A percentile compares a stretch with the other conserved stretches of the same genome.
These are phyloP conservation scores for Cephus rjabovi DNA, from an alignment of 2,888 invertebrate genomes.

Conservation along the genomic window DNA sequence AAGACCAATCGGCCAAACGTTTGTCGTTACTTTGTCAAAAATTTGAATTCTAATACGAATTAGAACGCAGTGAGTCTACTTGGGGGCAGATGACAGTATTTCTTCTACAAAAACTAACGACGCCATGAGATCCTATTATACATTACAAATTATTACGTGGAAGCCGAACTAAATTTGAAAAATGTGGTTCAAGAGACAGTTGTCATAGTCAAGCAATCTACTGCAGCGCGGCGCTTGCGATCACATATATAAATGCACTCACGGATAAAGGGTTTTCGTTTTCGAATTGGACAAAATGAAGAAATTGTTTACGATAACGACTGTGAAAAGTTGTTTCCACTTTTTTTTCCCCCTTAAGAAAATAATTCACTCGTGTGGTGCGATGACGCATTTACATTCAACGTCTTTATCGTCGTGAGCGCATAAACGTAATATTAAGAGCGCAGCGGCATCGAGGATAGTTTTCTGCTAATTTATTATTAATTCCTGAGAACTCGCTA, in stretches of 20 bases:
- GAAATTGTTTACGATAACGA: not conserved
- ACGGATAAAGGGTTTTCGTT: conserved; percentile 20
- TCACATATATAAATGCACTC: conserved; percentile 30
- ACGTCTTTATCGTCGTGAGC: conserved; percentile 17
- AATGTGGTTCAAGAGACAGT: conserved; percentile 4
- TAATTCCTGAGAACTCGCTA: conserved; percentile 56
- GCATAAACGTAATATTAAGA: conserved; percentile 27
- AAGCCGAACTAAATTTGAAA: not conserved
- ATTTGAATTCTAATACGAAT: not conserved
- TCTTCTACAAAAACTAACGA: too few species aligned
- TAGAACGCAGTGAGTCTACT: not conserved
- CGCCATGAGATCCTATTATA: too few species aligned
- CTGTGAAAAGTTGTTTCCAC: not conserved
- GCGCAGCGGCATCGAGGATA: conserved; percentile 43
- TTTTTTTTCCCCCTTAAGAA: too few species aligned
- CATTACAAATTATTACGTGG: not conserved
- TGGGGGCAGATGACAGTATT: too few species aligned
- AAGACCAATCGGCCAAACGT: not conserved
- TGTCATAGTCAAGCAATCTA: conserved; percentile 51
- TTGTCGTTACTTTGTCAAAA: not conserved
- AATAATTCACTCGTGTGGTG: not conserved
- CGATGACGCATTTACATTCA: not conserved
- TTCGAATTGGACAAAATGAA: not conserved
- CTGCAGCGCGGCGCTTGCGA: conserved; percentile 54
- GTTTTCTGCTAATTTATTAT: conserved; percentile 56